phyloP scores from a whole-genome alignment of 2,888 invertebrate species.

The Sepiola atlantica region DNA sequence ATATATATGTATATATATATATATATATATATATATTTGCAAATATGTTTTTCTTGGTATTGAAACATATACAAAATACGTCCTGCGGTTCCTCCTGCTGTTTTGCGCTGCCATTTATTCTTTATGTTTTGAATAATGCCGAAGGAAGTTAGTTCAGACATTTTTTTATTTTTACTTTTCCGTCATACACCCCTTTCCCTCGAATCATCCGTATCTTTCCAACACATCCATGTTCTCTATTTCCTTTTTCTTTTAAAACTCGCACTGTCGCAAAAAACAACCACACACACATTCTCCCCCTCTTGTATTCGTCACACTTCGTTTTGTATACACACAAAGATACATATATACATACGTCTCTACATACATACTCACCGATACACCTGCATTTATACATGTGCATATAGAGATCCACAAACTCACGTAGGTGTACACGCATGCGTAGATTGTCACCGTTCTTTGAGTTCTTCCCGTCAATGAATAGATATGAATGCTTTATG shows the following conservation, averaged over 20 bases:
- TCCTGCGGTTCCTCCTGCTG: background rate
- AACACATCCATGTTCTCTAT: background rate
- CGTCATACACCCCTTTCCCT: background rate
- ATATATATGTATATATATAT: background rate
- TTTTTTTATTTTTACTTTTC: background rate
- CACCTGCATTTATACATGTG: background rate
- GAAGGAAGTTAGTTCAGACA: background rate
- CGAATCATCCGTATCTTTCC: background rate
- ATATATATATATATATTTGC: background rate
- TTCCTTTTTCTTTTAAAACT: background rate
- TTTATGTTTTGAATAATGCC: slow-evolving; percentile 32
- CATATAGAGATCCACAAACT: background rate
- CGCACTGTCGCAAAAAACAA: background rate
- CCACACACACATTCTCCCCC: background rate
- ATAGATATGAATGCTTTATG: slow-evolving; percentile 32
- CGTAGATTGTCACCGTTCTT: background rate
- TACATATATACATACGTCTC: background rate
- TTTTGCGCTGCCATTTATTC: background rate
- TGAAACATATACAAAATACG: slow-evolving; percentile 23
- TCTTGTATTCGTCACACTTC: too few relatives aligned
- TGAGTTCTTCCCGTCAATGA: background rate
- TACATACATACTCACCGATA: background rate
- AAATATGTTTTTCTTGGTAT: background rate
- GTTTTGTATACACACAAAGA: background rate
- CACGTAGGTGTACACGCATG: background rate